Evolutionary conservation across 2,113 vertebrate genomes (phyloP).

Genomic region (Aleadryas rufinucha): DNA sequence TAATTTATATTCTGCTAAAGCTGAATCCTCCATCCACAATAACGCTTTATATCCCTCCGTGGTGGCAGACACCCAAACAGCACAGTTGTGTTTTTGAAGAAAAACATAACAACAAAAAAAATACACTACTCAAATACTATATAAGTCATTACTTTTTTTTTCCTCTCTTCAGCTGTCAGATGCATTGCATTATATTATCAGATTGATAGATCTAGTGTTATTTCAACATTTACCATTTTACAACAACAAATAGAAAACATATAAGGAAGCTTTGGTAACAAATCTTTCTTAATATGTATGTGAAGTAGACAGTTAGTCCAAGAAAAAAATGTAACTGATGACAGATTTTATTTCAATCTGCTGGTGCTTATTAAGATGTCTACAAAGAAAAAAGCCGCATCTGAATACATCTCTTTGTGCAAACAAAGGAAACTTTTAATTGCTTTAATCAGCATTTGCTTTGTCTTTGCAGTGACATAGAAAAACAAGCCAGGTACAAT

Average conservation of each 20-base stretch:
- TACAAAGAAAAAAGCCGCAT: constrained; percentile 85
- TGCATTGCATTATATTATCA: constrained; percentile 72
- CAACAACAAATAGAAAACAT: constrained; percentile 76
- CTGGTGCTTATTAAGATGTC: constrained; percentile 95
- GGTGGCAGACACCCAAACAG: constrained; percentile 72
- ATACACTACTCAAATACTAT: constrained; percentile 62
- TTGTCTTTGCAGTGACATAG: constrained; percentile 89
- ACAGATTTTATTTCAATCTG: constrained; percentile 97
- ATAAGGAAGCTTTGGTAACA: constrained; percentile 81
- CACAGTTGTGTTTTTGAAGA: constrained; percentile 70
- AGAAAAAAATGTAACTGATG: constrained; percentile 86
- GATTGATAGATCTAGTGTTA: constrained; percentile 76
- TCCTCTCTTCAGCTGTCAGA: constrained; percentile 69
- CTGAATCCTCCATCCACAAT: constrained; percentile 62
- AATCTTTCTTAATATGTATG: constrained; percentile 88
- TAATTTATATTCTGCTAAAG: constrained; percentile 75
- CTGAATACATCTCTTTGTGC: constrained; percentile 78
- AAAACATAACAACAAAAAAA: constrained; percentile 65
- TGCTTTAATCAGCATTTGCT: constrained; percentile 94
- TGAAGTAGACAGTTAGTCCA: constrained; percentile 83
- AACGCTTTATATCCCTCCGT: constrained; percentile 70
- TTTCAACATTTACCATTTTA: constrained; percentile 77
- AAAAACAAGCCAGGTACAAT: constrained; percentile 86
- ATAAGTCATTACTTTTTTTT: constrained; percentile 70
- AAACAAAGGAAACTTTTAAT: constrained; percentile 99